Evolutionary conservation across 2,888 invertebrate genomes (phyloP).

Genomic region (Drosophila mettleri): DNA sequence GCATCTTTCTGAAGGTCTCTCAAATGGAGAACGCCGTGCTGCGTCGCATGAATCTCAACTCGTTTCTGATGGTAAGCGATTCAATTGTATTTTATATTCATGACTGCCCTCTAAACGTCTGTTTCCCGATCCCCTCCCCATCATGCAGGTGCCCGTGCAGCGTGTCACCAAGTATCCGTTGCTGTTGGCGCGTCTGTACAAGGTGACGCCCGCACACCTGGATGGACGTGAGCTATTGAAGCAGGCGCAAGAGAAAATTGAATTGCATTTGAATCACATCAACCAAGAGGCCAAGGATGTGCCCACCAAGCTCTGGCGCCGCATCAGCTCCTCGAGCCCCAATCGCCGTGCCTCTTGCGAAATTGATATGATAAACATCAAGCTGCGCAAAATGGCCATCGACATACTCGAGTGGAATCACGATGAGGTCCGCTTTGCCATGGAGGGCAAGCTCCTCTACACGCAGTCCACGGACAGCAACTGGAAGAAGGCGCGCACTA

Average conservation of each 20-base stretch:
- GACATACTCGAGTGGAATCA: conserved; percentile 97
- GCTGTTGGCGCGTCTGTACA: conserved; percentile 94
- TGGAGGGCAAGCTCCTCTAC: conserved; percentile 94
- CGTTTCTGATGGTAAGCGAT: conserved; percentile 96
- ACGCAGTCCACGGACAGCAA: conserved; percentile 96
- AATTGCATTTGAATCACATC: conserved; percentile 96
- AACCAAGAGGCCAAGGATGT: conserved; percentile 96
- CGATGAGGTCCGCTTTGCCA: conserved; percentile 95
- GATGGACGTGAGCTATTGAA: conserved; percentile 93
- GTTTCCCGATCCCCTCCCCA: neutral
- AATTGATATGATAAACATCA: conserved; percentile 95
- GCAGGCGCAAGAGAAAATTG: conserved; percentile 96
- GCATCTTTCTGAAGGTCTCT: conserved; percentile 97
- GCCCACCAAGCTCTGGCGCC: conserved; percentile 95
- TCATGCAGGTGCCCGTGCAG: conserved; percentile 93
- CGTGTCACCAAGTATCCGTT: conserved; percentile 98
- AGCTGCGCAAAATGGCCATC: conserved; percentile 96
- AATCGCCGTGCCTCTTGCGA: conserved; percentile 91
- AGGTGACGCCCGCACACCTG: conserved; percentile 94
- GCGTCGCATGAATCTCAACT: conserved; percentile 97
- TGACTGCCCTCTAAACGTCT: conserved; percentile 25
- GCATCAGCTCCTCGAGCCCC: conserved; percentile 91
- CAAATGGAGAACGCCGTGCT: conserved; percentile 98
- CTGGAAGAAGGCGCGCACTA: conserved; percentile 94
- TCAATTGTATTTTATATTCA: conserved; percentile 17